Base-by-base conservation (phyloP, 1,140 invertebrate genomes). In the Heliconius eleuchia region DNA sequence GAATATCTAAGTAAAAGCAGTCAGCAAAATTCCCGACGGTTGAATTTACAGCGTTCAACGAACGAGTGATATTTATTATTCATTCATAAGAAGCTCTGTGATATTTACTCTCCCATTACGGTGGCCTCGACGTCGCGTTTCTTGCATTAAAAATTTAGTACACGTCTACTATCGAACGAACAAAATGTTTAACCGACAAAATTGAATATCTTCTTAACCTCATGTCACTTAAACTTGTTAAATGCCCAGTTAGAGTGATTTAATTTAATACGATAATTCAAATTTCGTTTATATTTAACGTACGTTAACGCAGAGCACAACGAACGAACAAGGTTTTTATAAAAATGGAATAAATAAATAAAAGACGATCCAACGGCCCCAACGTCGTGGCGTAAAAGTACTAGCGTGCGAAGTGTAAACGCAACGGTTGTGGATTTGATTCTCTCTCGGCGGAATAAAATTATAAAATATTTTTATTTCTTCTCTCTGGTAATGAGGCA, bases 101-200 rank as follows among this genome's bases (percentile, higher is more conserved):
- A 89, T 92, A 90, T 92, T 91, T 91, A 91, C 87, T 88, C 85
- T 86, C 83, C 87, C 86, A 91, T 88, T 89, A 89, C 87, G 86
- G 85, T 80, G 85, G 86, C 82, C 83, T 85, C 81, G 74, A 78
- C 87, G 86, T 89, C 85, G 86, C 86, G 85, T 87, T 88, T 84
- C 87, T 73, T 84, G 82, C 83, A 90, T 90, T 90, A 88, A 90
- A 90, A 90, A 91, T 91, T 87, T 87, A 79, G 71, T 76, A 80
- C 76, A 39, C 27, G 70, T 52, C 70, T 77, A 37, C 66, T 71
- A 72, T 46, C 57, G 42, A 52, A 71, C 18, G 60, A 52, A 72
- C 76, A 37, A 73, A 77, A 72, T 77, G 72, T 73, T 73, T 73
- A 73, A 73, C 23, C 23, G 39, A 23, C 72, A 19, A 50, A 73